Evolutionary conservation across 1,140 invertebrate species (phyloP).

Genomic region (Saccostrea glomerata): DNA sequence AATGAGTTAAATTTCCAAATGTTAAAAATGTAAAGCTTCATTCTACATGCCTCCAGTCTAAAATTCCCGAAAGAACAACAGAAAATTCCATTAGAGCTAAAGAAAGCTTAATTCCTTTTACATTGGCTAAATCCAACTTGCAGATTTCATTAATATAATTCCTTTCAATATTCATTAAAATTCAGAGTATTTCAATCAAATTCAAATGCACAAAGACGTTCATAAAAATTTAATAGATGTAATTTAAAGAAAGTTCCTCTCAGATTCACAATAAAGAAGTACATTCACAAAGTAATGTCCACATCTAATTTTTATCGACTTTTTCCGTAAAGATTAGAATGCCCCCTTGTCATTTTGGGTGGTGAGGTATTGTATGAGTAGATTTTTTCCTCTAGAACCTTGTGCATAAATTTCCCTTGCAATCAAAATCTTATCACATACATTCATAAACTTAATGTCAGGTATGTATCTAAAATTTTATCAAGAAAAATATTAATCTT

Average conservation of each 20-base stretch:
- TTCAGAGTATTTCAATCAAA: neutral
- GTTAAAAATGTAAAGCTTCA: too few relatives aligned
- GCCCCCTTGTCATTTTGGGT: neutral
- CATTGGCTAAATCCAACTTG: neutral
- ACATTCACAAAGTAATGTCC: neutral
- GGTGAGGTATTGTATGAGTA: neutral
- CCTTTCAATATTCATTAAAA: neutral
- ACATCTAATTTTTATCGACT: neutral
- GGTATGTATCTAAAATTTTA: neutral
- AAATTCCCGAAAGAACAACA: too few relatives aligned
- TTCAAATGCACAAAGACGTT: neutral
- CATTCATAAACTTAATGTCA: neutral
- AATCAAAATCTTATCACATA: neutral
- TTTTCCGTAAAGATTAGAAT: neutral
- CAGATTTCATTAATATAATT: neutral
- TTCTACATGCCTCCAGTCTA: too few relatives aligned
- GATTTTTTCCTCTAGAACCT: neutral
- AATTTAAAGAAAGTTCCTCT: neutral
- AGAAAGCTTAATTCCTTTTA: neutral
- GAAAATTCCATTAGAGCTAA: neutral
- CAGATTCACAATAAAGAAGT: neutral
- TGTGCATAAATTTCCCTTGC: neutral
- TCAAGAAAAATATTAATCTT: neutral
- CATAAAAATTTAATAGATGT: neutral
- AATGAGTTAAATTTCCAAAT: too few relatives aligned